These are phyloP conservation scores for Peromyscus melanophrys DNA, from an alignment of 2,797 vertebrate genomes.

Conservation along the genomic window DNA sequence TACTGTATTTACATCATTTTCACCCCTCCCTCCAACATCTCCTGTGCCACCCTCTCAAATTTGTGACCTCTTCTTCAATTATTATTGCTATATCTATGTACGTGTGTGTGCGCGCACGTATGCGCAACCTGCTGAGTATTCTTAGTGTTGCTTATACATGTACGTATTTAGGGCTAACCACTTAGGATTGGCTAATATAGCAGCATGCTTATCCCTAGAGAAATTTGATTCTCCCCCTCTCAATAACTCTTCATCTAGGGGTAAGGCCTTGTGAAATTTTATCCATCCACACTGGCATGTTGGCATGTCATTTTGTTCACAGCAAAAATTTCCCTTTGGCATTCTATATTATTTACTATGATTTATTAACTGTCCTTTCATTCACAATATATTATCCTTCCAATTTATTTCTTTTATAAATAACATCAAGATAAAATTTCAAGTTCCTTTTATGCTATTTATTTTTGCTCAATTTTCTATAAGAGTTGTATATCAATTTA, in stretches of 20 bases:
- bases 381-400: background rate
- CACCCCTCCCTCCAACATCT: background rate
- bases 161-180: background rate
- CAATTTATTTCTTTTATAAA: background rate
- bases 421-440: slow-evolving; percentile 33
- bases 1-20: background rate
- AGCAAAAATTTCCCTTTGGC: slow-evolving; percentile 49
- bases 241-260: background rate
- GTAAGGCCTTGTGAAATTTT: background rate
- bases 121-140: background rate
- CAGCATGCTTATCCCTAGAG: background rate
- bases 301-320: slow-evolving; percentile 44
- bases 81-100: background rate
- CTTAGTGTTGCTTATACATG: background rate
- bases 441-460: slow-evolving; percentile 10
- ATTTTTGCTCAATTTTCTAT: slow-evolving; percentile 32
- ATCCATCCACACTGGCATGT: background rate
- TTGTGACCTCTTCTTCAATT: background rate
- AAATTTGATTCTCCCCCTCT: background rate
- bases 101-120: background rate
- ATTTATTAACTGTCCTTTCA: slow-evolving; percentile 5
- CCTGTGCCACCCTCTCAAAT: background rate
- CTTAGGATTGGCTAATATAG: background rate
- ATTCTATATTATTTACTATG: slow-evolving; percentile 46
- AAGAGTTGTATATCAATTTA: background rate